Base-by-base conservation (phyloP, 2,113 vertebrate genomes). In the Cheilinus undulatus region DNA sequence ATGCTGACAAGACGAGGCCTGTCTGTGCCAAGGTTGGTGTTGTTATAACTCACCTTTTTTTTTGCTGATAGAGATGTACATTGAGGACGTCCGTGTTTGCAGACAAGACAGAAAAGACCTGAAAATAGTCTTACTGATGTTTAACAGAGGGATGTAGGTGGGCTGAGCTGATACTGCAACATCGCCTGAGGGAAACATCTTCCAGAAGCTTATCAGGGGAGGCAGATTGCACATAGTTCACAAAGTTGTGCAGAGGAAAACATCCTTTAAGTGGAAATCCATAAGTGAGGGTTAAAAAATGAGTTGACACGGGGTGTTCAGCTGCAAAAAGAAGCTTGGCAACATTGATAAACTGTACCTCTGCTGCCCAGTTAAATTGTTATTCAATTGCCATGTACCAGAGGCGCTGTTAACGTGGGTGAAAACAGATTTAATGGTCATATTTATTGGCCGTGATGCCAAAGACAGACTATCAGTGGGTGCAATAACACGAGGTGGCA, bases 361-460 rank as follows among this genome's bases (percentile, higher is more conserved):
- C 24, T 70, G 60, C 19, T 57, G 48, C 51, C 68, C 32, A 62
- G 63, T 75, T 67, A 54, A 64, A 81, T 82, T 68, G 62, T 65
- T 70, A 54, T 79, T 82, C 65, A 70, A 19, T 28, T 20, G 22
- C 42, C 62, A 54, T 57, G 56, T 73, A 58, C 73, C 73, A 75
- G 49, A 43, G 57, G 69, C 20, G n/a, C 62, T 51, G 73, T 83
- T 72, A 78, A 42, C 78, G 76, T 49, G 46, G 46, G 70, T 73
- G 52, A 84, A 86, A 80, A 54, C 63, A 66, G 56, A 84, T 82
- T 76, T 32, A 69, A 87, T 66, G 26, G 42, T 61, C 27, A 58
- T 70, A 62, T 88, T 90, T 77, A 70, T 65, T 70, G 50, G 49
- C 73, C 45, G 26, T 8, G 19, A 61, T 76, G 56, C 78, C 64